Evolutionary conservation across 2,113 vertebrate genomes (phyloP), one percentile per base, ranked within the genome.

Genomic region (Stomatorhinus ivindoensis): DNA sequence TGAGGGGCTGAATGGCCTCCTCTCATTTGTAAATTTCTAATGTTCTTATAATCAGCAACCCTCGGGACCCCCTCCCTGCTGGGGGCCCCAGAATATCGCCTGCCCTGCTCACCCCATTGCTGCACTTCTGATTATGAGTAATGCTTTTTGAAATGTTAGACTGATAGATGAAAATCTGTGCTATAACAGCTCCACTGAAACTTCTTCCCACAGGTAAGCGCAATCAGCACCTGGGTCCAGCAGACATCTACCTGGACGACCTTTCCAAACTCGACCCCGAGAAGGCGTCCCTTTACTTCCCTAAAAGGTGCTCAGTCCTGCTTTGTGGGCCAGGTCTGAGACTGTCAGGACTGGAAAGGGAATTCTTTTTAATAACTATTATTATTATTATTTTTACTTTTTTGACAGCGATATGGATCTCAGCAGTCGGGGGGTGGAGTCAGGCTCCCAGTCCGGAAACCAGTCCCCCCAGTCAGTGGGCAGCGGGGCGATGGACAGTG

Each of bases 191-290:
- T 89, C 31, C 46, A 69, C 31, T 86, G 42, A n/a, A 24, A 46
- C 83, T 87, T 84, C 4, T 87, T 89, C 35, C 90, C 10, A 13
- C 89, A 96, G 96, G 92, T 53, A 96, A 95, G 92, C 93, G 95
- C 91, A 97, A 94, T 88, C 94, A 95, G 91, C 96, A 95, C 89
- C 93, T 97, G 82, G 95, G 94, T 82, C 97, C 97, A 19, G 93
- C 95, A 50, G 97, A 95, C 27, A 95, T 97, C 94, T 97, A 97
- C 91, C 91, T 97, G 89, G 97, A 97, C 5, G 97, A 97, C 42
- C 92, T 97, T 46, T 93, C 95, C 3, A 94, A 90, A 10, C 93
- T 96, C 51, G 94, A 97, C 24, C 95, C 97, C 6, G 94, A 96
- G 58, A 93, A 96, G 1, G 95, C 96, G 50, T 95, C 96, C 7